phyloP scores from a whole-genome alignment of 2,888 invertebrate genomes.

The Drosophila borealis region DNA sequence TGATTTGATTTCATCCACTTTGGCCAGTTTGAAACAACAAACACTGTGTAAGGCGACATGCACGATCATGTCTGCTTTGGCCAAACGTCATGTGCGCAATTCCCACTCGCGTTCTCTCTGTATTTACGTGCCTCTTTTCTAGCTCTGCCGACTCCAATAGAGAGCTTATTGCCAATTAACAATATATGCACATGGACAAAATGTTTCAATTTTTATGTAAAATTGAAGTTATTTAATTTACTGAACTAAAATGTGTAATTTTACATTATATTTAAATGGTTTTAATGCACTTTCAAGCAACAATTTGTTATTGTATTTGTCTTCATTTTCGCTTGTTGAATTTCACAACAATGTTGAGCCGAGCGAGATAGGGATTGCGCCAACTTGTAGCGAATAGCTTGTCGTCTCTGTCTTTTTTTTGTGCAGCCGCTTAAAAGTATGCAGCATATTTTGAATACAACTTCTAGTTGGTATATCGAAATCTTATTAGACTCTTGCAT shows the following conservation, averaged over 20 bases:
- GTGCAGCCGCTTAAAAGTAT: slow-evolving; percentile 45
- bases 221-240: background rate
- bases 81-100: slow-evolving; percentile 17
- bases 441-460: slow-evolving; percentile 22
- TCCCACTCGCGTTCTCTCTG: slow-evolving; percentile 6
- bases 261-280: background rate
- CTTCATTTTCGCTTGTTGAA: slow-evolving; percentile 38
- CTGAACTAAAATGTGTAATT: background rate
- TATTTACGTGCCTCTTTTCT: background rate
- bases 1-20: slow-evolving; percentile 8
- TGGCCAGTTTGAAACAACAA: background rate
- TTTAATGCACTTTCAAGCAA: background rate
- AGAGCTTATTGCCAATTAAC: too few relatives aligned
- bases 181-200: background rate
- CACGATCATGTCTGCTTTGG: slow-evolving; percentile 49
- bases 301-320: background rate
- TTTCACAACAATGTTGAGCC: slow-evolving; percentile 60
- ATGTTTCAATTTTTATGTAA: too few relatives aligned
- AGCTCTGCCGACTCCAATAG: slow-evolving; percentile 12
- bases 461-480: background rate
- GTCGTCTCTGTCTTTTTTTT: slow-evolving; percentile 28
- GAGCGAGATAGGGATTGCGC: slow-evolving; percentile 33
- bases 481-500: background rate
- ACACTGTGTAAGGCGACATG: slow-evolving; percentile 31
- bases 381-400: background rate